Evolutionary conservation across 1,140 invertebrate species (phyloP), one percentile per base, ranked within the genome.

Genomic region (Drosophila setifemur): DNA sequence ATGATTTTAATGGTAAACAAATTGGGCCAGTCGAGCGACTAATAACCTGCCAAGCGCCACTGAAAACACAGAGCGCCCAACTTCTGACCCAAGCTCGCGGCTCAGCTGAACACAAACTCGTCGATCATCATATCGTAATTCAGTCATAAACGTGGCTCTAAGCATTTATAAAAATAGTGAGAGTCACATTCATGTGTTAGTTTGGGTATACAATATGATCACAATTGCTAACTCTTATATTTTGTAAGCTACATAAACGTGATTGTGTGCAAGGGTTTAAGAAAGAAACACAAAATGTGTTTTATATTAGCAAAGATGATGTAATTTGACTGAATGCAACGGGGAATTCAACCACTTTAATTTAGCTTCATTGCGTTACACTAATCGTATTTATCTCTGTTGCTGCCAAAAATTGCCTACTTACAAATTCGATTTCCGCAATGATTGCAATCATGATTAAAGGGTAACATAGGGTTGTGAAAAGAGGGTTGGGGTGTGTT

Each of bases 351-450:
- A 7, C 23, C 48, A 53, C 50, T 19, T 26, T 75, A 72, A 75
- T 81, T 81, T 73, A 63, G 66, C 75, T 81, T 57, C 54, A 81
- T 81, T 72, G 70, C 54, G 76, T 40, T 52, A 54, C 71, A 75
- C 68, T 75, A 81, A 75, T 81, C 71, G 74, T 81, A 75, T 81
- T 81, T 73, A 67, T 61, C 44, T 60, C 54, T 71, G 47, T 19
- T 19, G 3, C 14, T 35, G n/a, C 29, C 75, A 60, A 35, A 81
- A 81, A 81, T 81, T 81, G 77, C 77, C 77, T 81, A 75, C 77
- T 81, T 81, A 81, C 58, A 81, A 81, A 81, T 81, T 81, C 77
- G 81, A 81, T 81, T 81, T 81, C 76, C 76, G 81, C 71, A 81
- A 81, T 79, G 77, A 81, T 75, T 81, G 77, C 77, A 81, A 81